phyloP scores from a whole-genome alignment of 2,888 invertebrate genomes.

The Malthinus flaveolus region DNA sequence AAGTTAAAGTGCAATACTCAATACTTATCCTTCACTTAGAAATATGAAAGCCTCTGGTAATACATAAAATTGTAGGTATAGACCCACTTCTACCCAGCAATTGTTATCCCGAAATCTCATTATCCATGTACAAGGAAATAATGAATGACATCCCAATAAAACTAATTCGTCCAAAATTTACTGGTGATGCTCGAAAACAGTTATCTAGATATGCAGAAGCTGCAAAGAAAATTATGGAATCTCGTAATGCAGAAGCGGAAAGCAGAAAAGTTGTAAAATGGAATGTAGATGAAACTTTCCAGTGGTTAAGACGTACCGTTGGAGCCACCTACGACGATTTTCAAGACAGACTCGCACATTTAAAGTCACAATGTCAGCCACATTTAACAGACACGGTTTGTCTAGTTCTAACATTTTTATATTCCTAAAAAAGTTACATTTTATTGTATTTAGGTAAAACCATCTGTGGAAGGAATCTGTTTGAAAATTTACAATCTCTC shows the following conservation, averaged over 20 bases:
- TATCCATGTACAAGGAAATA: slow-evolving; percentile 94
- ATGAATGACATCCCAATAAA: slow-evolving; percentile 98
- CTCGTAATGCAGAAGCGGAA: slow-evolving; percentile 88
- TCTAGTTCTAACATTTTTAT: neutral
- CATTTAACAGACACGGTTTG: slow-evolving; percentile 86
- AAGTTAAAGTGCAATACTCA: too few species aligned
- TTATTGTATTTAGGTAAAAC: slow-evolving; percentile 62
- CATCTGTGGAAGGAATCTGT: slow-evolving; percentile 94
- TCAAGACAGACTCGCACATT: slow-evolving; percentile 83
- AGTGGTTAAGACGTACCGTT: slow-evolving; percentile 90
- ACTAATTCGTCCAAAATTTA: slow-evolving; percentile 92
- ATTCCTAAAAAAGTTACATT: neutral
- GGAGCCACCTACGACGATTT: slow-evolving; percentile 95
- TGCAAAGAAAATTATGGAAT: slow-evolving; percentile 95
- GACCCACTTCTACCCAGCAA: slow-evolving; percentile 91
- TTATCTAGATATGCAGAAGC: slow-evolving; percentile 86
- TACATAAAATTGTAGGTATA: slow-evolving; percentile 60
- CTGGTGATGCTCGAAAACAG: slow-evolving; percentile 94
- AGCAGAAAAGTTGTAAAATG: slow-evolving; percentile 97
- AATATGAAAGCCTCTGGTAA: neutral
- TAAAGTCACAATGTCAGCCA: slow-evolving; percentile 94
- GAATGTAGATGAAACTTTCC: slow-evolving; percentile 98
- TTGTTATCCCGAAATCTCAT: slow-evolving; percentile 90
- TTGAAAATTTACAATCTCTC: slow-evolving; percentile 91
- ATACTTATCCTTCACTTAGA: too few species aligned